Evolutionary conservation across 2,113 vertebrate genomes (phyloP).

Genomic region (Proterorhinus semilunaris): DNA sequence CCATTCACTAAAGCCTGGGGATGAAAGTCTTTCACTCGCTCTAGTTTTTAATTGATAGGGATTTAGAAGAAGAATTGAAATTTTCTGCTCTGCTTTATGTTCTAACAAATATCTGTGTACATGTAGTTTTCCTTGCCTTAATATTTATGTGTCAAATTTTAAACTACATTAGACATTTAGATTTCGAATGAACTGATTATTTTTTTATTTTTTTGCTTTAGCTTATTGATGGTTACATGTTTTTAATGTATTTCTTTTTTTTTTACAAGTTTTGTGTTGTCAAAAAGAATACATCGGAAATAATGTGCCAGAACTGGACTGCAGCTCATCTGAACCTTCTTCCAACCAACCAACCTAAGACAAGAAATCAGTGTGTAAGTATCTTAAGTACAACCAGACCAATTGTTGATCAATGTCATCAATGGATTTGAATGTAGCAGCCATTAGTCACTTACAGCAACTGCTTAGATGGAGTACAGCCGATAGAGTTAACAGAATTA

Average conservation of each 20-base stretch:
- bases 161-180: background rate
- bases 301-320: background rate
- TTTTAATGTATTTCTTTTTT: background rate
- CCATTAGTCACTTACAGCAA: background rate
- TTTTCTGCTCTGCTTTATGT: background rate
- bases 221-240: too few species aligned
- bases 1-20: background rate
- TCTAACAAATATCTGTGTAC: background rate
- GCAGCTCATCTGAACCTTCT: conserved; percentile 8
- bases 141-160: background rate
- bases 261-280: background rate
- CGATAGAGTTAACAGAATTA: too few species aligned
- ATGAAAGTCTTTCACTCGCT: background rate
- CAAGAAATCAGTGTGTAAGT: conserved; percentile 24
- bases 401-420: conserved; percentile 21
- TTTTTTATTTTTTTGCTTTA: background rate
- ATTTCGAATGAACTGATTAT: background rate
- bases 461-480: too few species aligned
- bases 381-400: background rate
- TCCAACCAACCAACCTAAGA: background rate
- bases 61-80: background rate
- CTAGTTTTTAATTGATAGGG: background rate
- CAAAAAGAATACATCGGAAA: background rate
- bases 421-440: background rate
- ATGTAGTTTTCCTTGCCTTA: too few species aligned